Base-by-base conservation (phyloP, 2,888 invertebrate genomes). In the Drosophila cognata region DNA sequence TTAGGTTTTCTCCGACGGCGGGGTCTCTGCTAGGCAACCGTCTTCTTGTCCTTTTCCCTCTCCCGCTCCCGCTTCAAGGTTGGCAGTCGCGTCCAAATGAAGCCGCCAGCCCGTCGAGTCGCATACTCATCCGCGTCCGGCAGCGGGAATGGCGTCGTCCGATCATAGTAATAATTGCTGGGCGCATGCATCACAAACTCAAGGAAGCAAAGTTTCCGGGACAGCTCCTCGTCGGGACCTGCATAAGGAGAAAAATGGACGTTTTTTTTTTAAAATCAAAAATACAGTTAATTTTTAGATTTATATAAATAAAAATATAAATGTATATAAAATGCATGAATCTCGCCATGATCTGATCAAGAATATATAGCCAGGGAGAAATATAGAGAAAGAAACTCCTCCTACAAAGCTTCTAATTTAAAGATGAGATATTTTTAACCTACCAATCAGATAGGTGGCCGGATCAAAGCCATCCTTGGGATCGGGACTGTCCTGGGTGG, bases 141-240 rank as follows among this genome's bases (percentile, higher is more conserved):
- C 43, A 94, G 93, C 0, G 97, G 97, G 92, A 97, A 98, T 0
- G 98, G 97, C 18, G 95, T 95, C 77, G 94, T 96, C 81, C 95
- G 95, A 11, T 96, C 94, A 90, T 96, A 96, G 92, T 96, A 98
- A 93, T 98, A 98, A 92, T 98, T 98, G 0, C 97, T 97, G 0
- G 98, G 98, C 0, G 98, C 97, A 90, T 98, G 98, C 96, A 98
- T 98, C 25, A 98, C 95, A 93, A 98, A 98, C 90, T 97, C 96
- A 96, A 98, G 96, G 81, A 95, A 97, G 36, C 97, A 97, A 61
- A 98, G 94, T 92, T 96, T 97, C 8, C 98, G 94, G 0, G 98
- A 97, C 2, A 97, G 94, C 79, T 98, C 98, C 93, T 98, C 98
- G 91, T 98, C 98, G 1, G 98, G 98, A 4, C 98, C 97, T 88